Conservation (phyloP, 2,888 invertebrate species). For the Drosophila mettleri region DNA sequence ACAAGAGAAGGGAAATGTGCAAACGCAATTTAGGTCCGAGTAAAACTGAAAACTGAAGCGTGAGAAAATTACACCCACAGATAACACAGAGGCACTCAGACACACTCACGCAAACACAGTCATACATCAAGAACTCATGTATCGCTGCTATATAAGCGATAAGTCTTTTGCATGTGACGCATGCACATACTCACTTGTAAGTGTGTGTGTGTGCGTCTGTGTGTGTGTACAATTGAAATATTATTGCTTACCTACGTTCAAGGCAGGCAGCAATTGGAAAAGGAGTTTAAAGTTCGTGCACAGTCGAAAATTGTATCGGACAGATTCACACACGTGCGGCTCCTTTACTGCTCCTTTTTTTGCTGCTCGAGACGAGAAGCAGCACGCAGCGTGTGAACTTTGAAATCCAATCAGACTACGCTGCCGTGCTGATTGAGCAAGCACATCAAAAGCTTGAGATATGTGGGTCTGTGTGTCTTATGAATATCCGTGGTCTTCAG, state of each 20-base stretch:
- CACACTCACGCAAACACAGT: conserved; percentile 1
- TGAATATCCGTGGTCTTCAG: conserved; percentile 22
- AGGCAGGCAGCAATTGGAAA: conserved; percentile 28
- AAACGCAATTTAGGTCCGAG: conserved; percentile 73
- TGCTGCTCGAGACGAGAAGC: conserved; percentile 64
- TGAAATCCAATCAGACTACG: conserved; percentile 61
- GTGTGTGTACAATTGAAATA: conserved; percentile 59
- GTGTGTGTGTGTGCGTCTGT: conserved; percentile 18
- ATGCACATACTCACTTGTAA: conserved; percentile 37
- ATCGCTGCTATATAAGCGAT: conserved; percentile 45
- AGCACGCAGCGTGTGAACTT: conserved; percentile 67
- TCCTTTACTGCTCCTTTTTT: conserved; percentile 15
- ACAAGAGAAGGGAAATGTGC: conserved; percentile 65
- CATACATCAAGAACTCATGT: conserved; percentile 30
- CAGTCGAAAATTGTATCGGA: conserved; percentile 62
- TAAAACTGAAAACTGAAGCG: conserved; percentile 77
- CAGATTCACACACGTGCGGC: conserved; percentile 43
- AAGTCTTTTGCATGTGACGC: conserved; percentile 75
- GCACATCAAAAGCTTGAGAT: conserved; percentile 11
- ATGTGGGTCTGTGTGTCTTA: conserved; percentile 20
- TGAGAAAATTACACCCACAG: conserved; percentile 81
- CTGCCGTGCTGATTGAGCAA: conserved; percentile 33
- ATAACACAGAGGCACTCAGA: conserved; percentile 50
- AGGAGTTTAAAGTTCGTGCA: conserved; percentile 72
- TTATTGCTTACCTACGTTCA: conserved; percentile 65